Evolutionary conservation across 2,888 invertebrate genomes (phyloP).

Genomic region (Ichneumoninae sp.): DNA sequence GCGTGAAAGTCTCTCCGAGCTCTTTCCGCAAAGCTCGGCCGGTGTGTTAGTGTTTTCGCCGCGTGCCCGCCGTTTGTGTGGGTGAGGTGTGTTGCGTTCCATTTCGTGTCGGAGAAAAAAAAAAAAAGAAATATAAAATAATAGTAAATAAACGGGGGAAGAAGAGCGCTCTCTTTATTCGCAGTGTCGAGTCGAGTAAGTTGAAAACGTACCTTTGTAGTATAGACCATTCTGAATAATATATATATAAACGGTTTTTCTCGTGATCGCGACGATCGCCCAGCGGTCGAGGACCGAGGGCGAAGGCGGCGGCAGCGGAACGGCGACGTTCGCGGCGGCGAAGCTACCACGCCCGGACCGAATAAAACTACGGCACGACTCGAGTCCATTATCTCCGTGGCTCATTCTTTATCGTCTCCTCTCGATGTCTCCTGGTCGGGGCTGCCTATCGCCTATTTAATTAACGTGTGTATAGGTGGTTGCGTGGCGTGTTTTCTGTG

Average conservation of each 20-base stretch:
- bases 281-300: conserved; percentile 11
- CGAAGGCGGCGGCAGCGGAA: conserved; percentile 25
- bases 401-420: background rate
- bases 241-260: conserved; percentile 55
- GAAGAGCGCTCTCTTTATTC: conserved; percentile 2
- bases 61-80: conserved; percentile 29
- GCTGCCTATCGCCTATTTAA: conserved; percentile 78
- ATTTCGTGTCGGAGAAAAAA: conserved; percentile 24
- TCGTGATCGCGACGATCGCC: conserved; percentile 52
- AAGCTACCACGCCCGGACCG: conserved; percentile 68
- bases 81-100: conserved; percentile 32
- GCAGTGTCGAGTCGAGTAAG: conserved; percentile 37
- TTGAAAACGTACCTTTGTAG: background rate
- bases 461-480: conserved; percentile 83
- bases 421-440: background rate
- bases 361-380: conserved; percentile 41
- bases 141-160: conserved; percentile 1
- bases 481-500: conserved; percentile 84
- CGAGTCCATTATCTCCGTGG: conserved; percentile 12
- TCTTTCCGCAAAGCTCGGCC: conserved; percentile 1
- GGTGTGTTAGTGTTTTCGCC: conserved; percentile 50
- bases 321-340: conserved; percentile 59
- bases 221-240: background rate
- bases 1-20: conserved; percentile 20
- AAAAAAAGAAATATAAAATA: conserved; percentile 2